These are phyloP conservation scores for Agrochola circellaris DNA, from an alignment of 2,888 invertebrate genomes.

Conservation along the genomic window DNA sequence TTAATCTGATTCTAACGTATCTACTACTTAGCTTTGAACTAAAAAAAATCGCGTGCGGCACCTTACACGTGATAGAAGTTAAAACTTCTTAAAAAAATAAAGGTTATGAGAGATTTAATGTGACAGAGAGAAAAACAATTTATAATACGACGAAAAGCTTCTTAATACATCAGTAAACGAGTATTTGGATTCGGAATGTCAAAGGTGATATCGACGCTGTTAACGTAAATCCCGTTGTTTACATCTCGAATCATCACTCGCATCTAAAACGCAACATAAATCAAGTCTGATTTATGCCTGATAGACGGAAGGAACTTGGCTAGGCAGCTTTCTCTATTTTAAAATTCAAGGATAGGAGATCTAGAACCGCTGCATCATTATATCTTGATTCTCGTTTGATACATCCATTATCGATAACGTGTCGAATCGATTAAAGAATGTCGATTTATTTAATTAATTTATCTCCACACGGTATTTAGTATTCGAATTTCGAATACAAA, in stretches of 20 bases:
- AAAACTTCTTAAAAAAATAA: too few species aligned
- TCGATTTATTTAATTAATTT: conserved; percentile 57
- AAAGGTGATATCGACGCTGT: conserved; percentile 28
- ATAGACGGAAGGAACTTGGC: conserved; percentile 63
- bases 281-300: conserved; percentile 55
- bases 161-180: neutral
- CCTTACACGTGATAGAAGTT: too few species aligned
- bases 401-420: conserved; percentile 54
- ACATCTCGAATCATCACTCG: conserved; percentile 58
- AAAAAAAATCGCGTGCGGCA: neutral
- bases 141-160: neutral
- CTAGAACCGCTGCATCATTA: conserved; percentile 49
- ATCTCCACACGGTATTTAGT: conserved; percentile 47
- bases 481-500: conserved; percentile 39
- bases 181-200: conserved; percentile 11
- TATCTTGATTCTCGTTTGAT: conserved; percentile 46
- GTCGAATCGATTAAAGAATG: conserved; percentile 54
- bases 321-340: conserved; percentile 63
- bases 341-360: conserved; percentile 64
- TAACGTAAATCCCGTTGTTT: conserved; percentile 57
- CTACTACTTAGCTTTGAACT: too few species aligned
- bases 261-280: conserved; percentile 60
- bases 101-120: too few species aligned
- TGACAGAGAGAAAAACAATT: too few species aligned
- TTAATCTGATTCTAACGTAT: neutral